Evolutionary conservation across 2,113 vertebrate species (phyloP).

Genomic region (Fregetta grallaria): DNA sequence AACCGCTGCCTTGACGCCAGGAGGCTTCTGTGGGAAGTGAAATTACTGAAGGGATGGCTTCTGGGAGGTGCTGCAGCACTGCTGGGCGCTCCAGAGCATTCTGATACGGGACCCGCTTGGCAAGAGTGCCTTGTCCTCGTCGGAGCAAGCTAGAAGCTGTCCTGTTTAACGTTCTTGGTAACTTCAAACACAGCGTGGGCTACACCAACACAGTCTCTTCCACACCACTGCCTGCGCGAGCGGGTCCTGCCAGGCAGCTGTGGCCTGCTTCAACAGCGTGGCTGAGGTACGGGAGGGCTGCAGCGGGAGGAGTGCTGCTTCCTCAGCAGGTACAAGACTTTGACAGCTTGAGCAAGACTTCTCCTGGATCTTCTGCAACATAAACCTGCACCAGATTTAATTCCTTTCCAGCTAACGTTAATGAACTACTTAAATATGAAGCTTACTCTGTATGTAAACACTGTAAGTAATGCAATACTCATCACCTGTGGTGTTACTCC

Average conservation of each 20-base stretch:
- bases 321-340: not conserved
- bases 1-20: accelerated
- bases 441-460: not conserved
- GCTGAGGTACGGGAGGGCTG: not conserved
- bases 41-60: not conserved
- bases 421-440: not conserved
- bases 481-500: not conserved
- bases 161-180: accelerated
- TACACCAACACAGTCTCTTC: not conserved
- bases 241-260: not conserved
- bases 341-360: not conserved
- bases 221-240: not conserved
- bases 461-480: not conserved
- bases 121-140: accelerated
- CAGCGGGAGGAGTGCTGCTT: not conserved
- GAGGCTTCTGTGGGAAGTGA: not conserved
- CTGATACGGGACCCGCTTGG: accelerated
- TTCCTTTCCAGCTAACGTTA: not conserved
- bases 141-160: not conserved
- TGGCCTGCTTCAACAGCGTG: not conserved
- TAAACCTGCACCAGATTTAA: accelerated
- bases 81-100: accelerated
- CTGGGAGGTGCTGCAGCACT: not conserved
- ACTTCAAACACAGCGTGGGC: accelerated
- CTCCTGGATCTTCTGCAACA: not conserved